These are phyloP conservation scores for Corythornis cristatus DNA, from an alignment of 2,113 vertebrate species.

Conservation along the genomic window DNA sequence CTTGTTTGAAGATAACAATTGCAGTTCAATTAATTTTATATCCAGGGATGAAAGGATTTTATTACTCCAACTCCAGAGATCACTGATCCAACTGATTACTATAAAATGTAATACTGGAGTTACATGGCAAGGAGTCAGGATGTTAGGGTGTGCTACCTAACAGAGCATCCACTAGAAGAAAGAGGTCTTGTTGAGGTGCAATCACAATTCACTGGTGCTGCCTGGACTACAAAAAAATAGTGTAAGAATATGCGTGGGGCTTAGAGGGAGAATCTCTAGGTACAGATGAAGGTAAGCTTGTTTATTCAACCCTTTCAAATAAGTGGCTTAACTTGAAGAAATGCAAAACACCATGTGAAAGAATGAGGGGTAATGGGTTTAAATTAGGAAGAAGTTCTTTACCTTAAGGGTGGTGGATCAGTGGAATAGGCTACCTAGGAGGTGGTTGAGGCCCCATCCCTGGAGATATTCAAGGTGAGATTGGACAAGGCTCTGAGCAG, in stretches of 20 bases:
- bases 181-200: neutral
- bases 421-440: too few species aligned
- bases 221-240: neutral
- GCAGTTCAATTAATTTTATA: neutral
- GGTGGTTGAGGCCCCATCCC: too few species aligned
- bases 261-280: neutral
- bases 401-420: too few species aligned
- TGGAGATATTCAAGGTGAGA: too few species aligned
- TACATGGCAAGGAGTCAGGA: fast-evolving
- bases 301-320: neutral
- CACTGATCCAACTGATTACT: neutral
- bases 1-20: neutral
- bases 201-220: neutral
- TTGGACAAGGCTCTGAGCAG: too few species aligned
- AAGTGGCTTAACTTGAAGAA: neutral
- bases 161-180: neutral
- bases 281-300: neutral
- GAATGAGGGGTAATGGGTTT: too few species aligned
- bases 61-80: neutral
- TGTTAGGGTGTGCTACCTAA: neutral
- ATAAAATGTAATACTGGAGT: neutral
- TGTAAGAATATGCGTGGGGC: neutral
- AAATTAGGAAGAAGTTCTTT: too few species aligned
- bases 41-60: neutral
- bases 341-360: neutral